Percentiles rank a stretch among this genome's conserved stretches.
These are phyloP conservation scores for Anastrepha ludens DNA, from an alignment of 1,140 invertebrate species.

Conservation along the genomic window DNA sequence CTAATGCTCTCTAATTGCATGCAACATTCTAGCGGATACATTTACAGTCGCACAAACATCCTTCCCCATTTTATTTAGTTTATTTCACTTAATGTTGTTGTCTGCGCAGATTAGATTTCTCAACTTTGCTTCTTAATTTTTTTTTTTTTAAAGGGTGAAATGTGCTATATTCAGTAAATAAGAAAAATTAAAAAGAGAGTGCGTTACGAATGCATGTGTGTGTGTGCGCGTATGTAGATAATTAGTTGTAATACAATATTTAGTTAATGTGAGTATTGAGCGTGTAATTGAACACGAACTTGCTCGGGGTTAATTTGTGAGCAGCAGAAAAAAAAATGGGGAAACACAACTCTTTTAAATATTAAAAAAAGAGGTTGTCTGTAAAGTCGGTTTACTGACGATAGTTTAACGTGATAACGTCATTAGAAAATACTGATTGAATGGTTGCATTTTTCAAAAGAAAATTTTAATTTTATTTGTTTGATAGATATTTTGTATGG, in stretches of 20 bases:
- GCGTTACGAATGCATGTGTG: background rate
- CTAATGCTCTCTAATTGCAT: slow-evolving; percentile 44
- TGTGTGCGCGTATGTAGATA: background rate
- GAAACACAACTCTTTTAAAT: too few relatives aligned
- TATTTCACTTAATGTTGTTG: background rate
- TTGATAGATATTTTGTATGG: too few relatives aligned
- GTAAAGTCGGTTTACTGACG: too few relatives aligned
- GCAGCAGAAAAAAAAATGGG: background rate
- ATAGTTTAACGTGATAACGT: too few relatives aligned
- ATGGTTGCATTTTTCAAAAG: too few relatives aligned
- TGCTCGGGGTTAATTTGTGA: slow-evolving; percentile 13
- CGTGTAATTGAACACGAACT: slow-evolving; percentile 41
- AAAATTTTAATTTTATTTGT: too few relatives aligned
- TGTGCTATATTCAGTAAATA: background rate
- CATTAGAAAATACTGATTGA: too few relatives aligned
- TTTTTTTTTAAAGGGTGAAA: background rate
- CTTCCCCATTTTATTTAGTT: background rate
- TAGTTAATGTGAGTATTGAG: slow-evolving; percentile 1
- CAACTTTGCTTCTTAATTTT: background rate
- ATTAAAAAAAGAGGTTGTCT: too few relatives aligned
- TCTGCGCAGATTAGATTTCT: background rate
- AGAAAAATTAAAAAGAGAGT: background rate
- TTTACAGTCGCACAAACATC: background rate
- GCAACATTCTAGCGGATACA: background rate
- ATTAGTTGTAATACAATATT: slow-evolving; percentile 39